These are phyloP conservation scores for Oryzias dopingdopingensis DNA, from an alignment of 2,797 vertebrate species.

Conservation along the genomic window DNA sequence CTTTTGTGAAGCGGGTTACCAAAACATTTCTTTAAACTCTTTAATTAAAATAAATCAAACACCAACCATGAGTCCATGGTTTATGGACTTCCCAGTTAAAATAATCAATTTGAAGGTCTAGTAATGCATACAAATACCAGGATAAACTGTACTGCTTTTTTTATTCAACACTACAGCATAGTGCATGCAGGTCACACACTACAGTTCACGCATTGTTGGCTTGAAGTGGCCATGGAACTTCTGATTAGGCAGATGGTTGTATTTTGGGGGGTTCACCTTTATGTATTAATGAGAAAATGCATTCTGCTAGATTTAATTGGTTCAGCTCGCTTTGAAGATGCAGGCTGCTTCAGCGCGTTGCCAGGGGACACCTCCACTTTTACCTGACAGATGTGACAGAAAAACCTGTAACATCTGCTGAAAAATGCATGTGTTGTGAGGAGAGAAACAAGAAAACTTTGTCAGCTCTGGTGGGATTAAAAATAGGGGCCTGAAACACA, in stretches of 20 bases:
- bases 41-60: too few species aligned
- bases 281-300: slow-evolving; percentile 6
- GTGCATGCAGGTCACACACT: not conserved
- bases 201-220: not conserved
- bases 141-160: too few species aligned
- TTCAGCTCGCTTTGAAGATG: not conserved
- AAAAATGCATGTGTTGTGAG: slow-evolving; percentile 35
- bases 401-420: slow-evolving; percentile 9
- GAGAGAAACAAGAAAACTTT: slow-evolving; percentile 10
- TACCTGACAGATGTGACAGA: slow-evolving; percentile 6
- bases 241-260: not conserved
- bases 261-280: not conserved
- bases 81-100: not conserved
- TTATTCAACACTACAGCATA: not conserved
- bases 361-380: not conserved
- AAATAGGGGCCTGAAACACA: slow-evolving; percentile 2
- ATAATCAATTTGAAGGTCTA: not conserved
- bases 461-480: slow-evolving; percentile 2
- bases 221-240: not conserved
- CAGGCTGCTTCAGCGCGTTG: not conserved
- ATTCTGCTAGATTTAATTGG: slow-evolving; percentile 2
- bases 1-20: not conserved
- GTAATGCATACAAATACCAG: not conserved
- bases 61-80: not conserved
- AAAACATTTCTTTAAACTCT: too few species aligned